Conservation (phyloP, 2,888 invertebrate species). For the Himalopsyche anomala region DNA sequence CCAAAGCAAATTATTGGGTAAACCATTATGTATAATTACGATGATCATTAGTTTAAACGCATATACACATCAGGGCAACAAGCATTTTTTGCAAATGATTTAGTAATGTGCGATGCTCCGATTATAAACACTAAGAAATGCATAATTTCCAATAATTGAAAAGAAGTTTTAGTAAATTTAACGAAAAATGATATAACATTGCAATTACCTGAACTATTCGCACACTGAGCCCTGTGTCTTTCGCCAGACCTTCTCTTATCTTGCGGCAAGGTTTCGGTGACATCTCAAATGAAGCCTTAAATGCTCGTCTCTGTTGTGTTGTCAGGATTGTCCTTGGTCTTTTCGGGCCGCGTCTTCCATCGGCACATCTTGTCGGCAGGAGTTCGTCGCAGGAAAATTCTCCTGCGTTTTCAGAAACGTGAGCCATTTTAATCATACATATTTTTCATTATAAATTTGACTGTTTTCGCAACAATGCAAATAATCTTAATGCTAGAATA, state of each 20-base stretch:
- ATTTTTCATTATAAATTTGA: neutral
- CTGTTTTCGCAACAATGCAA: no score
- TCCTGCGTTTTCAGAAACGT: constrained; percentile 45
- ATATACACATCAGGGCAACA: no score
- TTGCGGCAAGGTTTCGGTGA: constrained; percentile 98
- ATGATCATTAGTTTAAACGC: no score
- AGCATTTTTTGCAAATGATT: no score
- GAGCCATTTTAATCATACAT: neutral
- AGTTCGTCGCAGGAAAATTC: constrained; percentile 63
- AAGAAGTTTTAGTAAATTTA: no score
- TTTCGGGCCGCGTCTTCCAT: constrained; percentile 95
- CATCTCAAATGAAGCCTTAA: constrained; percentile 98
- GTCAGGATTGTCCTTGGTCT: constrained; percentile 98
- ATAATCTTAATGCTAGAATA: no score
- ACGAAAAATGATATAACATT: neutral
- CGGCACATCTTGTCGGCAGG: constrained; percentile 68
- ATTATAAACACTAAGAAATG: no score
- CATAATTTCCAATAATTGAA: no score
- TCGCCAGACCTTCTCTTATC: constrained; percentile 98
- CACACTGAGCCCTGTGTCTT: constrained; percentile 98
- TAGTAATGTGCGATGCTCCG: no score
- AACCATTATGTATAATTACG: no score
- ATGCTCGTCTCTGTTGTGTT: constrained; percentile 96
- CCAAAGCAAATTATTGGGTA: no score
- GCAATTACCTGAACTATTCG: constrained; percentile 89